phyloP scores from a whole-genome alignment of 2,113 vertebrate genomes.

The Struthidea cinerea region DNA sequence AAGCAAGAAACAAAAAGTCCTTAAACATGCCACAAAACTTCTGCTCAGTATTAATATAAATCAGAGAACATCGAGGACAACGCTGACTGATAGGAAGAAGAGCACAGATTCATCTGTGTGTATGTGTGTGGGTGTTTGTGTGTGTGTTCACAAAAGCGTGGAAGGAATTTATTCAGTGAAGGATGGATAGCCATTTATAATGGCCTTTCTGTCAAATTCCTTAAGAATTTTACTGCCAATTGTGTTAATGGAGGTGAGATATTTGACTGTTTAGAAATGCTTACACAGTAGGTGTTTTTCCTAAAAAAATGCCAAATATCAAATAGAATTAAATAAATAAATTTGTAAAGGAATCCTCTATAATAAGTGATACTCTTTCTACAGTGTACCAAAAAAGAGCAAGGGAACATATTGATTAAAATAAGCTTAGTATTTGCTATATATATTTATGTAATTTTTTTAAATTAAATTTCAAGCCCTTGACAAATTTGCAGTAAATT shows the following conservation, averaged over 20 bases:
- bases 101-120: not conserved
- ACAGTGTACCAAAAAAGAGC: not conserved
- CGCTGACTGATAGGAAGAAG: not conserved
- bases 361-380: not conserved
- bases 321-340: not conserved
- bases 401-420: not conserved
- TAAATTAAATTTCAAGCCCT: not conserved
- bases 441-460: not conserved
- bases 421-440: not conserved
- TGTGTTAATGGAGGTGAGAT: not conserved
- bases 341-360: not conserved
- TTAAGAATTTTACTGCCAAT: not conserved
- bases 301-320: not conserved
- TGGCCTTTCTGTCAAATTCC: not conserved
- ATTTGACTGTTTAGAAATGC: not conserved
- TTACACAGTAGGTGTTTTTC: not conserved
- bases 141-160: not conserved
- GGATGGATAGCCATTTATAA: not conserved
- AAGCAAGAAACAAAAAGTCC: not conserved
- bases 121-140: fast-evolving
- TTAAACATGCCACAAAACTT: not conserved
- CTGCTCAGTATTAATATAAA: not conserved
- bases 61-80: not conserved
- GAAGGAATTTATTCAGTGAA: not conserved
- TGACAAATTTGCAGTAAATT: not conserved